Conservation (phyloP, 2,113 vertebrate genomes). For the Aythya baeri region DNA sequence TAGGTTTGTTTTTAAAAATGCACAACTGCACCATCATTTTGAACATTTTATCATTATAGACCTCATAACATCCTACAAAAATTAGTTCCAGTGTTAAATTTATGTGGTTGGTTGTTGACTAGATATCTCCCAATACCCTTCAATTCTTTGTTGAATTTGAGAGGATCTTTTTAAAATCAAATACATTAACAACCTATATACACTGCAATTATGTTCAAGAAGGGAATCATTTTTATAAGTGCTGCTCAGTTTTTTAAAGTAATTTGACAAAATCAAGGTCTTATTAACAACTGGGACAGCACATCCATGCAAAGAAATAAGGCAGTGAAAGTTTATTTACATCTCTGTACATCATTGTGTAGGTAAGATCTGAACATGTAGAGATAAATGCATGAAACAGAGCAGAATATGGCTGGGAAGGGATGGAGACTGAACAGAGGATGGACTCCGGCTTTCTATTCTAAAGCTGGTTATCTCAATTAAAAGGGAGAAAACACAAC, state of each 20-base stretch:
- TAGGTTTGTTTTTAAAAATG: neutral
- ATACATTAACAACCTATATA: neutral
- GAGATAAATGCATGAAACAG: neutral
- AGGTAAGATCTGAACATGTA: neutral
- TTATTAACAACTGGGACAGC: neutral
- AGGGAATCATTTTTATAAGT: neutral
- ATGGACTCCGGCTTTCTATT: neutral
- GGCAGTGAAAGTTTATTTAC: neutral
- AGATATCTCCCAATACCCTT: neutral
- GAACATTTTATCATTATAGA: neutral
- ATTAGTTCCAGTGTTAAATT: neutral
- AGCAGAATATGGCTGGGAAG: neutral
- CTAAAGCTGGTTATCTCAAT: neutral
- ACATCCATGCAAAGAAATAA: neutral
- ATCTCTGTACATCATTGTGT: neutral
- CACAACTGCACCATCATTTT: neutral
- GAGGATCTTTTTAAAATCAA: neutral
- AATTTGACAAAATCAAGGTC: neutral
- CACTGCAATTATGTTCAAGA: neutral
- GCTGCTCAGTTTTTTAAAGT: neutral
- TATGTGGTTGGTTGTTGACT: neutral
- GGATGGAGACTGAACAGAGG: neutral
- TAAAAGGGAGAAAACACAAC: neutral
- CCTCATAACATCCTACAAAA: neutral
- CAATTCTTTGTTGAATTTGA: neutral